phyloP scores from a whole-genome alignment of 2,113 vertebrate genomes.

The Clinocottus analis region DNA sequence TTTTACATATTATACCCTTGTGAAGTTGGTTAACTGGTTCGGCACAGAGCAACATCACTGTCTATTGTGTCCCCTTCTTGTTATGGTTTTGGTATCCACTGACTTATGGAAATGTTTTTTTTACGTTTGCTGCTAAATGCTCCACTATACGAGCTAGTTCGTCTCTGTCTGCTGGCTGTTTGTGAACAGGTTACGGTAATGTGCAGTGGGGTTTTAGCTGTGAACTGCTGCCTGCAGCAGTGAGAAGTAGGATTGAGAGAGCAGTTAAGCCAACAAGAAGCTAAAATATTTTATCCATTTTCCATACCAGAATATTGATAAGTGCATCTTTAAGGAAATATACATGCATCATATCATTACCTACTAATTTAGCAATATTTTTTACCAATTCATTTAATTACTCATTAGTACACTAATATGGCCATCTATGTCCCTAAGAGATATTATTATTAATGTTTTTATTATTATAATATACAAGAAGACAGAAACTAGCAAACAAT shows the following conservation, averaged over 20 bases:
- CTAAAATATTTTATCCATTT: background rate
- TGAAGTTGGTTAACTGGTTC: background rate
- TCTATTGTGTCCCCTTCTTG: background rate
- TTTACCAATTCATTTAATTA: background rate
- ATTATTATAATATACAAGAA: background rate
- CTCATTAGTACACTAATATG: background rate
- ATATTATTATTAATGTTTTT: too few relatives aligned
- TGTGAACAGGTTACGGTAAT: background rate
- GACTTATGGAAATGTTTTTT: background rate
- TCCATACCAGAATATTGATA: background rate
- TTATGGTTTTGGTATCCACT: too few relatives aligned
- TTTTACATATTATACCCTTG: background rate
- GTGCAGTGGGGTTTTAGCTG: background rate
- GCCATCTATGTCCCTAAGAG: background rate
- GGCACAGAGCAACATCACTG: background rate
- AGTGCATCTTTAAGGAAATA: background rate
- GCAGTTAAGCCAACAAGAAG: background rate
- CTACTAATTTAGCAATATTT: background rate
- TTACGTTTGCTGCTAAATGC: background rate
- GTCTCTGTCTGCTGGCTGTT: background rate
- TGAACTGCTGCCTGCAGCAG: background rate
- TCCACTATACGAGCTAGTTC: background rate
- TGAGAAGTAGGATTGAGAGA: too few relatives aligned
- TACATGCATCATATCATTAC: background rate
- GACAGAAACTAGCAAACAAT: background rate